phyloP scores from a whole-genome alignment of 2,113 vertebrate genomes.

The Todiramphus chloris region DNA sequence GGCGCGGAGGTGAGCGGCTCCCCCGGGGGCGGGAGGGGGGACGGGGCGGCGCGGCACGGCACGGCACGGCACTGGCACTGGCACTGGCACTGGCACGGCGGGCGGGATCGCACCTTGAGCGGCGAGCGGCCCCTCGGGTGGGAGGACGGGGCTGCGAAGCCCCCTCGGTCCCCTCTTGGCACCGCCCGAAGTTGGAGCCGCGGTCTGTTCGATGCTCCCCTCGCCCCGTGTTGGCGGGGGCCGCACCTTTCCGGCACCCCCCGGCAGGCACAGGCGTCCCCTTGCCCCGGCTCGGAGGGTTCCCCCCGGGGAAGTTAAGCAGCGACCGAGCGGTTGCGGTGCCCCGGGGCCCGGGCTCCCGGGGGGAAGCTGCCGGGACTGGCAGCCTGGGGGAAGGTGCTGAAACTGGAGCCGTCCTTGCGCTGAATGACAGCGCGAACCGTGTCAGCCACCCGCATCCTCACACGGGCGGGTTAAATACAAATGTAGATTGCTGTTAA shows the following conservation, averaged over 20 bases:
- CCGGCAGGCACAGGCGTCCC: not conserved
- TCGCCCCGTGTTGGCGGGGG: not conserved
- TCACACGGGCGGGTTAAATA: not conserved
- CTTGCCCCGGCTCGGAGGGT: not conserved
- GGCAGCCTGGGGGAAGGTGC: not conserved
- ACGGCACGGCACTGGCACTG: too few relatives aligned
- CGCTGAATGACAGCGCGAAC: not conserved
- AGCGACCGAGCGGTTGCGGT: not conserved
- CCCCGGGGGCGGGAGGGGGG: not conserved
- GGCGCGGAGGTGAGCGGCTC: not conserved
- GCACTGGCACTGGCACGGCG: too few relatives aligned
- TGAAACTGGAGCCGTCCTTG: not conserved
- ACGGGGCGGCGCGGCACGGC: too few relatives aligned
- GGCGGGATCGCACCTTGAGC: not conserved
- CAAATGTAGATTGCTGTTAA: fast-evolving
- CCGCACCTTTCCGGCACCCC: not conserved
- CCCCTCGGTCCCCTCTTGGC: not conserved
- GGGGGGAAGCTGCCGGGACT: not conserved
- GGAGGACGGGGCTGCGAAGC: not conserved
- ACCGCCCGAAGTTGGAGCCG: not conserved
- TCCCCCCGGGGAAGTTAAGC: not conserved
- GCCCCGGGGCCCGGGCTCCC: not conserved
- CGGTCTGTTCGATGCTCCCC: not conserved
- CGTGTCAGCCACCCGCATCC: not conserved
- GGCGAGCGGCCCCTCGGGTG: not conserved